phyloP scores from a whole-genome alignment of 2,888 invertebrate genomes.

The Protodeltote pygarga region DNA sequence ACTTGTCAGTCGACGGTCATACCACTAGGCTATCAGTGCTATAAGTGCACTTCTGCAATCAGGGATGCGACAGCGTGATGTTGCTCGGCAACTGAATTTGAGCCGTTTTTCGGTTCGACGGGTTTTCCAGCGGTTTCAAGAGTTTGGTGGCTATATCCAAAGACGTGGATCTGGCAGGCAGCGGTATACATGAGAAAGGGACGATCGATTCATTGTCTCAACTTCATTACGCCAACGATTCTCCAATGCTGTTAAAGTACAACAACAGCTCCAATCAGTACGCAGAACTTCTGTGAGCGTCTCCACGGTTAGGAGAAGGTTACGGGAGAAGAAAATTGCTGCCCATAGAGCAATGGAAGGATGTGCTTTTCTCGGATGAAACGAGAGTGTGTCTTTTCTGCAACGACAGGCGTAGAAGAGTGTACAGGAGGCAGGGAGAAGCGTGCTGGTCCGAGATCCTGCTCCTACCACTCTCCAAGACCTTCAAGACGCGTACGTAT shows the following conservation, averaged over 20 bases:
- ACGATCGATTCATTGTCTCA: constrained; percentile 2
- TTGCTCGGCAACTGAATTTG: constrained; percentile 18
- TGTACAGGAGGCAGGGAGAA: constrained; percentile 21
- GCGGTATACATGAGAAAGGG: constrained; percentile 2
- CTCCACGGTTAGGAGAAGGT: constrained; percentile 4
- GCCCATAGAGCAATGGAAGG: constrained; percentile 20
- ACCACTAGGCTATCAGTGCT: too few species aligned
- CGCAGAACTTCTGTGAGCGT: constrained; percentile 9
- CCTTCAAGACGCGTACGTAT: background rate
- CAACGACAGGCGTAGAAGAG: constrained; percentile 33
- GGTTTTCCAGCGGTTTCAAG: constrained; percentile 17
- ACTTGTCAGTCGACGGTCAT: too few species aligned
- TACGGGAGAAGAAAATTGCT: constrained; percentile 3
- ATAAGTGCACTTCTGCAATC: constrained; percentile 25
- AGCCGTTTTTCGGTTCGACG: constrained; percentile 18
- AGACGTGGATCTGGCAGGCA: background rate
- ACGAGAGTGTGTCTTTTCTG: constrained; percentile 22
- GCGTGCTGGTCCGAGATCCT: background rate
- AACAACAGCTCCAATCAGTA: constrained; percentile 25
- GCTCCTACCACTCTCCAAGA: constrained; percentile 3
- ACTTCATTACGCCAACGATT: constrained; percentile 21
- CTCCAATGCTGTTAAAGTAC: constrained; percentile 27
- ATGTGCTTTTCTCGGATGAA: constrained; percentile 25
- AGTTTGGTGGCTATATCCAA: constrained; percentile 7
- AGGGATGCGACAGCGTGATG: constrained; percentile 30